Conservation (phyloP, 2,113 vertebrate genomes). For the Varanus komodoensis region DNA sequence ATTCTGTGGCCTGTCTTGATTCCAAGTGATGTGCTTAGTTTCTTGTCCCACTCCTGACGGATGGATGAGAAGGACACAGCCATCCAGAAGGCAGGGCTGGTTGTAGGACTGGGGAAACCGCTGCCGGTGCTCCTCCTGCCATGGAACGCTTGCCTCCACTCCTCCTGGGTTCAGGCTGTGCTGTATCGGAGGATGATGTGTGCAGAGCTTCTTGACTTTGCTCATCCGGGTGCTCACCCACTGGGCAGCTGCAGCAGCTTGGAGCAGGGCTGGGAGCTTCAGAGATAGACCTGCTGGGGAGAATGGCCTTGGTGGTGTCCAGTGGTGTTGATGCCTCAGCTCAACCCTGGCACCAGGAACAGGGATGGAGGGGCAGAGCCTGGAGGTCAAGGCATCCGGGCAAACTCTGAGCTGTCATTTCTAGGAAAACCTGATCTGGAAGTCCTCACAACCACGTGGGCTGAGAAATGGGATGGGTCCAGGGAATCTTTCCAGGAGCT, state of each 20-base stretch:
- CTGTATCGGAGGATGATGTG: background rate
- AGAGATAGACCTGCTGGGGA: background rate
- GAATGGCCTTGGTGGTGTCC: no score
- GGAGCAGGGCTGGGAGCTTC: background rate
- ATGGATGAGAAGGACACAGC: conserved; percentile 4
- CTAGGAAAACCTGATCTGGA: no score
- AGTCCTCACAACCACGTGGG: no score
- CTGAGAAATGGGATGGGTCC: no score
- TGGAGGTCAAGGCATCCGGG: no score
- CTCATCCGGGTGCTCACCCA: background rate
- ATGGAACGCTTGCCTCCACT: background rate
- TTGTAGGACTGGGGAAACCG: background rate
- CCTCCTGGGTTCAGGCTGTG: background rate
- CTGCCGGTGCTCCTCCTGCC: background rate
- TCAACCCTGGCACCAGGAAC: no score
- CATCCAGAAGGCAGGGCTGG: no score
- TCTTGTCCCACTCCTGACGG: conserved; percentile 40
- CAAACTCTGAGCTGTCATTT: no score
- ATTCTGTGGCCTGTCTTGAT: conserved; percentile 41
- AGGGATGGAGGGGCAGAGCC: no score
- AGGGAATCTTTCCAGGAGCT: no score
- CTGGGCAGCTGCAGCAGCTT: no score
- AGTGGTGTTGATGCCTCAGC: no score
- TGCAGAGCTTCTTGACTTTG: background rate
- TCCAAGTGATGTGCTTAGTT: background rate